Evolutionary conservation across 2,113 vertebrate genomes (phyloP), one percentile per base, ranked within the genome.

Genomic region (Xenopus tropicalis): DNA sequence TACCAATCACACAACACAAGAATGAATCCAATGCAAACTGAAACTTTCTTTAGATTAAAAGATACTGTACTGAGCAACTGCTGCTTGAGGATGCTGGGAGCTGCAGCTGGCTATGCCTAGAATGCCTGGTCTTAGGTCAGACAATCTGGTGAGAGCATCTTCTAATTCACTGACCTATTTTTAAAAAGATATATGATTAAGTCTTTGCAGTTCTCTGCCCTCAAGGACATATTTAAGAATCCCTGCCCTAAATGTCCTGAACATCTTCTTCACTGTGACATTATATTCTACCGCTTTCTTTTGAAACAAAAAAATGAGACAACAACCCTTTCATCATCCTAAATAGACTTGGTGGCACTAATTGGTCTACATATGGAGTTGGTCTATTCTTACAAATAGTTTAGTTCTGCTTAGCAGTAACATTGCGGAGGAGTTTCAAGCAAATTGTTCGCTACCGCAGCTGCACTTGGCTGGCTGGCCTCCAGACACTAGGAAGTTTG

Each of bases 331-430:
- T 69, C 37, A 20, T 56, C 73, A 63, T 68, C 25, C 66, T 42
- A 25, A 69, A 75, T 75, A 69, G 61, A 56, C 66, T 43, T 61
- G 57, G 58, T 69, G 73, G 16, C 73, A 75, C 58, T 69, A 75
- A 75, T 69, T 75, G 25, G 61, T 63, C 58, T 69, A 59, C 66
- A 44, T 75, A 69, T 62, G 73, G 58, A 69, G 66, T 56, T 69
- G 48, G 44, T 67, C 64, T 75, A 69, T 75, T 69, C 73, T 69
- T 75, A 63, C 66, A 75, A 75, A 75, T 75, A 75, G 66, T 69
- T 75, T 63, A 63, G 66, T 68, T 58, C 69, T 75, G 66, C 51
- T 66, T 69, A 62, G 73, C 58, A 56, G 57, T 69, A 75, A 69
- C 58, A 44, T 11, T 75, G 73, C 59, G 59, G 57, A 75, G 58